Conservation (phyloP, 2,113 vertebrate genomes). For the Gallinago jamesoni region DNA sequence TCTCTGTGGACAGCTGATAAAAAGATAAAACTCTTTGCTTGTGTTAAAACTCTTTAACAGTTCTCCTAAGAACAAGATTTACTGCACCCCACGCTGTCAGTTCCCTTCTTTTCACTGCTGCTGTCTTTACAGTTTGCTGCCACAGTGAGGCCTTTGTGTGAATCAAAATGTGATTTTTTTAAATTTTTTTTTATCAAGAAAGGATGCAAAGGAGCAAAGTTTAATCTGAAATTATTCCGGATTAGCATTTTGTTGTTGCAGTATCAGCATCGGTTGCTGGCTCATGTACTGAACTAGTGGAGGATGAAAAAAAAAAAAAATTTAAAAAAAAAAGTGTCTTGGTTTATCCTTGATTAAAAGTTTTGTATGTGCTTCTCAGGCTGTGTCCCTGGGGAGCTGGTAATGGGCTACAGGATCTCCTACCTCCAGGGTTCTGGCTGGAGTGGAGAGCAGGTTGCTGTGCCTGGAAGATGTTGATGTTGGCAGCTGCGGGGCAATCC, state of each 20-base stretch:
- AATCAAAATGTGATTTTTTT: not conserved
- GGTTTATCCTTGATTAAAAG: conserved; percentile 34
- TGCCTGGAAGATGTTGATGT: conserved; percentile 17
- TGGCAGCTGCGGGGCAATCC: conserved; percentile 36
- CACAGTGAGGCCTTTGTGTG: conserved; percentile 25
- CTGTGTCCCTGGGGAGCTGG: not conserved
- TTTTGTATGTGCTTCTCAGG: not conserved
- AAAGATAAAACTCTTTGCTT: conserved; percentile 25
- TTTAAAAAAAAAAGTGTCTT: not conserved
- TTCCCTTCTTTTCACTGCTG: not conserved
- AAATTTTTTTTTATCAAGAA: not conserved
- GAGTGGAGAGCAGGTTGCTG: not conserved
- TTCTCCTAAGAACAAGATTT: not conserved
- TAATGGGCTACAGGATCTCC: not conserved
- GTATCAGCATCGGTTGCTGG: not conserved
- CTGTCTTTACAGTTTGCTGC: conserved; percentile 40
- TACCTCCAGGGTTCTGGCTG: not conserved
- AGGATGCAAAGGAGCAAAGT: not conserved
- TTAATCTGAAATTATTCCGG: not conserved
- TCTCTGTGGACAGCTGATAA: conserved; percentile 34
- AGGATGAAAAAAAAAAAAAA: not conserved
- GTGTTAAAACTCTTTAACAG: not conserved
- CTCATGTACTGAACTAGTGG: not conserved
- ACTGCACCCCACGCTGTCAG: not conserved
- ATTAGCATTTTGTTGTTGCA: not conserved